These are phyloP conservation scores for Melangyna quadrimaculata DNA, from an alignment of 2,888 invertebrate genomes.

Conservation along the genomic window DNA sequence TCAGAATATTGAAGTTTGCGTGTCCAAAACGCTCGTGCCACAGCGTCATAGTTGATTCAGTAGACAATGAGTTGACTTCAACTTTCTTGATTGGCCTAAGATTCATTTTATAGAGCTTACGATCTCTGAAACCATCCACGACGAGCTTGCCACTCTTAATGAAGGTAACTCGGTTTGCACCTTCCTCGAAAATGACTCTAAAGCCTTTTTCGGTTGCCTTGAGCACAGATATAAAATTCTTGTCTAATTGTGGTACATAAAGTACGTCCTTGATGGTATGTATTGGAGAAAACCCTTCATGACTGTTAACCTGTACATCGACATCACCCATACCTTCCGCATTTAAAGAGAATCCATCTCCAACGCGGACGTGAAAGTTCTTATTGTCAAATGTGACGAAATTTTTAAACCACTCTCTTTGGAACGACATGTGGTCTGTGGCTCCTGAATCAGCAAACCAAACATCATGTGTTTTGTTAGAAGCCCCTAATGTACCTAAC, in stretches of 20 bases:
- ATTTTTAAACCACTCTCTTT: constrained; percentile 50
- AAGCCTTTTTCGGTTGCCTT: constrained; percentile 51
- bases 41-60: no score
- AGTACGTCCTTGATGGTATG: background rate
- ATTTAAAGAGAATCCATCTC: background rate
- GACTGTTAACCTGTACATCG: background rate
- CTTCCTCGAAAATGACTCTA: constrained; percentile 64
- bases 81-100: no score
- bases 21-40: no score
- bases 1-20: no score
- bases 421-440: constrained; percentile 72
- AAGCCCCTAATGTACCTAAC: background rate
- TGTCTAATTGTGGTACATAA: constrained; percentile 47
- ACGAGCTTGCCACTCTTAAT: no score
- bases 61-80: no score
- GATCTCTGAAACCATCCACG: constrained; percentile 59
- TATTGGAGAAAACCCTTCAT: background rate
- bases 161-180: constrained; percentile 40
- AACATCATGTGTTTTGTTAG: background rate
- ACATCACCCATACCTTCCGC: background rate
- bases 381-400: no score
- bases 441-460: constrained; percentile 68
- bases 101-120: no score
- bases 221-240: constrained; percentile 45
- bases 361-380: constrained; percentile 5